phyloP scores from a whole-genome alignment of 2,888 invertebrate genomes.

The Zootermopsis nevadensis region DNA sequence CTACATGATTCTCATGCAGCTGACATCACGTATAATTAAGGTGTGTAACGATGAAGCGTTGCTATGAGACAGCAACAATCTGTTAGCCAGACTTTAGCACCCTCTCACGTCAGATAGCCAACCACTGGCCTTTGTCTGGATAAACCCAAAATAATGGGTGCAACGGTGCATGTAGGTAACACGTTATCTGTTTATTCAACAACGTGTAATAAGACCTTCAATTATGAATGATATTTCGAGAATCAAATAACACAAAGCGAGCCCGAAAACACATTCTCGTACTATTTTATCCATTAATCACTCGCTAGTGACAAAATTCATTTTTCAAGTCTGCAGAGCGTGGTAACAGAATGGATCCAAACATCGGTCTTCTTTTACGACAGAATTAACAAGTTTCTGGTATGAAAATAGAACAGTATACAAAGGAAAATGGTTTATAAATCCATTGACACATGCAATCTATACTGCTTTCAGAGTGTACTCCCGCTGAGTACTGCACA shows the following conservation, averaged over 20 bases:
- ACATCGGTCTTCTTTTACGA: slow-evolving; percentile 12
- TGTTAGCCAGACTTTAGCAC: too few species aligned
- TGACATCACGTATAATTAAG: too few species aligned
- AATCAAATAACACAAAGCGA: not conserved
- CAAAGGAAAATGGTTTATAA: not conserved
- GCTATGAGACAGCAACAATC: too few species aligned
- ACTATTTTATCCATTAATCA: not conserved
- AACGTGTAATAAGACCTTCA: not conserved
- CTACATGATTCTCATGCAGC: too few species aligned
- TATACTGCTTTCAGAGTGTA: too few species aligned
- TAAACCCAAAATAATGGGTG: too few species aligned
- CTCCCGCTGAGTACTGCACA: too few species aligned
- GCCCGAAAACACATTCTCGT: not conserved
- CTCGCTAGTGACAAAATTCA: slow-evolving; percentile 8
- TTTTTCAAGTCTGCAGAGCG: not conserved
- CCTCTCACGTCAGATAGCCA: too few species aligned
- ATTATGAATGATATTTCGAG: not conserved
- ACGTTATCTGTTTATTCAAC: too few species aligned
- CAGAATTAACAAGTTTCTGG: slow-evolving; percentile 16
- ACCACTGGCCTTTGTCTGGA: too few species aligned
- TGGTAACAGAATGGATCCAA: not conserved
- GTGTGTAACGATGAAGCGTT: too few species aligned
- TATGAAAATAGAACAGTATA: not conserved
- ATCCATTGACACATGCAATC: not conserved
- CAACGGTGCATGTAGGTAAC: too few species aligned